A percentile compares a stretch with the other conserved stretches of the same genome.
phyloP scores from a whole-genome alignment of 2,888 invertebrate genomes.

The Sabellastarte sp. region DNA sequence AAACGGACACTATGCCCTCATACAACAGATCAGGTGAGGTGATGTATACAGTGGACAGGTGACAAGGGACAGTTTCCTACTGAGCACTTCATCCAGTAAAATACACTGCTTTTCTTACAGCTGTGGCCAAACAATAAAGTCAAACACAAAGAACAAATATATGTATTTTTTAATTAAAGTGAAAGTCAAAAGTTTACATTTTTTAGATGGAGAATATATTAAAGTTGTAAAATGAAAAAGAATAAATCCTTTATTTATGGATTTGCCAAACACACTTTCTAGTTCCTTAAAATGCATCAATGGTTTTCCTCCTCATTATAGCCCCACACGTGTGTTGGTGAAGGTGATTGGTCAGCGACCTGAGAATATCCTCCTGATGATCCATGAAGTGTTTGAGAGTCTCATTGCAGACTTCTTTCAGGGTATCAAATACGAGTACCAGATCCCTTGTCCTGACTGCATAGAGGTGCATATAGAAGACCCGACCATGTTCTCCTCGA shows the following conservation, averaged over 20 bases:
- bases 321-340: slow-evolving; percentile 43
- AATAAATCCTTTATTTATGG: too few relatives aligned
- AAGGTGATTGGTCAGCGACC: slow-evolving; percentile 50
- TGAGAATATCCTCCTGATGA: slow-evolving; percentile 55
- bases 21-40: slow-evolving; percentile 45
- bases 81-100: too few relatives aligned
- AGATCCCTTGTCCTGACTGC: slow-evolving; percentile 54
- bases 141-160: too few relatives aligned
- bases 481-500: slow-evolving; percentile 34
- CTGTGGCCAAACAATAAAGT: neutral
- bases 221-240: too few relatives aligned
- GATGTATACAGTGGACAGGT: neutral
- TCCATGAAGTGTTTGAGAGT: slow-evolving; percentile 56
- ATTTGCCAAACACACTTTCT: too few relatives aligned
- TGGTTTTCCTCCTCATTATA: slow-evolving; percentile 17
- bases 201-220: too few relatives aligned
- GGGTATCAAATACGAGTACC: slow-evolving; percentile 55
- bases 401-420: slow-evolving; percentile 53
- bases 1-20: slow-evolving; percentile 51
- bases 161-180: too few relatives aligned
- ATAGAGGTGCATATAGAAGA: slow-evolving; percentile 27
- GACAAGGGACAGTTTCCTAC: too few relatives aligned
- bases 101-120: too few relatives aligned
- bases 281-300: too few relatives aligned
- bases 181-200: too few relatives aligned